These are phyloP conservation scores for Macropis europaea DNA, from an alignment of 2,888 invertebrate genomes.

Conservation along the genomic window DNA sequence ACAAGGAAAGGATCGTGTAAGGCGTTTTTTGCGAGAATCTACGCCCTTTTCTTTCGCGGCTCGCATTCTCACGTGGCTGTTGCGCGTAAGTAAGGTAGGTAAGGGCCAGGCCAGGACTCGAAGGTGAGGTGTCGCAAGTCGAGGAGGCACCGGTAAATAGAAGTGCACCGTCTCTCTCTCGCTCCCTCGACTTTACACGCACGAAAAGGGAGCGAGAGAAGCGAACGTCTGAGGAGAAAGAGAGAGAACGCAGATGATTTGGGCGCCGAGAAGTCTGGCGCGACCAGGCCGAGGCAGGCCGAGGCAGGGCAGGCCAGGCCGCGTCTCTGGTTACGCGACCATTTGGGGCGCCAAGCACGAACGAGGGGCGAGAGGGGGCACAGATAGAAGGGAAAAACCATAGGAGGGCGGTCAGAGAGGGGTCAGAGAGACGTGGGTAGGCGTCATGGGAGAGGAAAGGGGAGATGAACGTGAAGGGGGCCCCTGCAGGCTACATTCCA, in stretches of 20 bases:
- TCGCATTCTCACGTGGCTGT: constrained; percentile 27
- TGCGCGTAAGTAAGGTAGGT: constrained; percentile 38
- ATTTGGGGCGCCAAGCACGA: constrained; percentile 78
- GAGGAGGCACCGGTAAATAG: constrained; percentile 47
- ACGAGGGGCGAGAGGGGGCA: constrained; percentile 37
- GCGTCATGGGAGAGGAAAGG: constrained; percentile 50
- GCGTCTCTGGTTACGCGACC: constrained; percentile 79
- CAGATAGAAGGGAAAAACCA: constrained; percentile 42
- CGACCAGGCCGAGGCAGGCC: constrained; percentile 66
- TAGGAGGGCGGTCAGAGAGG: constrained; percentile 40
- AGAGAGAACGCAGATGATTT: constrained; percentile 73
- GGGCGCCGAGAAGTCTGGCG: constrained; percentile 80
- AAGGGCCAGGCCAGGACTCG: constrained; percentile 29
- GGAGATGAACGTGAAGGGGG: constrained; percentile 60
- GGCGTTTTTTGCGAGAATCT: constrained; percentile 34
- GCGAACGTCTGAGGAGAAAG: constrained; percentile 30
- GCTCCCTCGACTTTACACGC: constrained; percentile 11
- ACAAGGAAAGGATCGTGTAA: constrained; percentile 22
- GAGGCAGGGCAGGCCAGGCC: constrained; percentile 64
- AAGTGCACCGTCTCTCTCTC: constrained; percentile 38
- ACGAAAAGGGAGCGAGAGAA: constrained; percentile 55
- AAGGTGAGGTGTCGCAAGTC: constrained; percentile 52
- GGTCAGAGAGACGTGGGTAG: constrained; percentile 53
- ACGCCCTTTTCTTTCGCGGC: constrained; percentile 30
- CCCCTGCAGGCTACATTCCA: constrained; percentile 77